These are phyloP conservation scores for Orientallactaga sibirica DNA, from an alignment of 2,797 vertebrate species.

Conservation along the genomic window DNA sequence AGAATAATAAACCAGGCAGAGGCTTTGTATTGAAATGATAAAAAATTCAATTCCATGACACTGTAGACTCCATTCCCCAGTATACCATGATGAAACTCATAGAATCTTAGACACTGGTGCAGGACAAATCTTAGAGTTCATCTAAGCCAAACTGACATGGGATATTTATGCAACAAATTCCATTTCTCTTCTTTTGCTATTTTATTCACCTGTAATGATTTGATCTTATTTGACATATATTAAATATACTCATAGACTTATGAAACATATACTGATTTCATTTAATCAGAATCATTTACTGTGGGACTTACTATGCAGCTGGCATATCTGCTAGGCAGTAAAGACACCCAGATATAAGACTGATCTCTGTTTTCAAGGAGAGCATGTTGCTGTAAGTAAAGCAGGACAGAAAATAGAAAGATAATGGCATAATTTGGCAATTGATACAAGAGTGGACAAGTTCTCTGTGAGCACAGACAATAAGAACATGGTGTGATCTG, in stretches of 20 bases:
- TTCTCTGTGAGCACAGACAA: not conserved
- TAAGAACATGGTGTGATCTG: accelerated
- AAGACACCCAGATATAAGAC: not conserved
- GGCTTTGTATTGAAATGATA: not conserved
- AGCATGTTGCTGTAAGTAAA: accelerated
- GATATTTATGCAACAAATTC: not conserved
- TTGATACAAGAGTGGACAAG: accelerated
- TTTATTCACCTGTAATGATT: not conserved
- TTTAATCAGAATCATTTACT: not conserved
- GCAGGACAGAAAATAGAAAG: accelerated
- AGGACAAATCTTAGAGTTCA: not conserved
- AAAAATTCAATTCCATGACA: not conserved
- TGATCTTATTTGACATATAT: not conserved
- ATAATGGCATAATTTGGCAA: not conserved
- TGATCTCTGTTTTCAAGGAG: not conserved
- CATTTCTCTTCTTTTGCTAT: not conserved
- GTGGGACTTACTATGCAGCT: not conserved
- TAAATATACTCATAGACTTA: not conserved
- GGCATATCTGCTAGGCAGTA: accelerated
- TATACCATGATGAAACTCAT: too few species aligned
- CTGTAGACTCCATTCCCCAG: not conserved
- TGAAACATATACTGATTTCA: not conserved
- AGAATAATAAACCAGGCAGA: not conserved
- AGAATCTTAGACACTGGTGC: not conserved
- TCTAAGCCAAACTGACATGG: not conserved